Evolutionary conservation across 2,888 invertebrate species (phyloP), one percentile per base, ranked within the genome.

Genomic region (Tipula lateralis): DNA sequence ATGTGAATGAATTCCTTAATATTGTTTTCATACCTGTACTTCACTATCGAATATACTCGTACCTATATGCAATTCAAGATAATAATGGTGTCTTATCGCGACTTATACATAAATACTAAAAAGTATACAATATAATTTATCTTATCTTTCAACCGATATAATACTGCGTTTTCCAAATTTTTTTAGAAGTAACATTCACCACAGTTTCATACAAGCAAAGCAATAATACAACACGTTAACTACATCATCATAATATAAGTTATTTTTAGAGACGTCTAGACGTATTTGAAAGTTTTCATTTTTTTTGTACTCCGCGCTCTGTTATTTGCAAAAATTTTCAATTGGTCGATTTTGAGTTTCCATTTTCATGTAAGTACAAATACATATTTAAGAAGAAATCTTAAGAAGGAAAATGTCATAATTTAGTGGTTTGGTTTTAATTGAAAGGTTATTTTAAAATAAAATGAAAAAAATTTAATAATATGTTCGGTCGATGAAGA

Each of bases 251-350:
- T 13, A 39, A 66, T 66, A 24, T 66, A 66, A 66, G 66, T 66
- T 66, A 66, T 66, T 66, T 66, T 66, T 66, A 66, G 66, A 66
- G 66, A 24, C 66, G 66, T 66, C 66, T 66, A 66, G 66, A 66
- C 66, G 66, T 66, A 66, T 66, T 66, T 66, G 66, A 66, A 66
- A 66, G 66, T 66, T 24, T 66, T 66, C 66, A 24, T 66, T n/a
- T 44, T 44, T 66, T 24, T 66, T 2, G 12, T 7, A 9, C 24
- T 1, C 7, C 24, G 66, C 66, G 66, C 24, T 12, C 39, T 6
- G 66, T 16, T 9, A n/a, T 44, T 66, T 66, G 66, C 66, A 66
- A 9, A 19, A 66, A 66, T 66, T 66, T 66, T 66, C 66, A 66
- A 24, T 66, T 66, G 66, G 66, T 66, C 19, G 24, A 24, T 66